phyloP scores from a whole-genome alignment of 1,140 invertebrate genomes.

The Polypedilum vanderplanki region DNA sequence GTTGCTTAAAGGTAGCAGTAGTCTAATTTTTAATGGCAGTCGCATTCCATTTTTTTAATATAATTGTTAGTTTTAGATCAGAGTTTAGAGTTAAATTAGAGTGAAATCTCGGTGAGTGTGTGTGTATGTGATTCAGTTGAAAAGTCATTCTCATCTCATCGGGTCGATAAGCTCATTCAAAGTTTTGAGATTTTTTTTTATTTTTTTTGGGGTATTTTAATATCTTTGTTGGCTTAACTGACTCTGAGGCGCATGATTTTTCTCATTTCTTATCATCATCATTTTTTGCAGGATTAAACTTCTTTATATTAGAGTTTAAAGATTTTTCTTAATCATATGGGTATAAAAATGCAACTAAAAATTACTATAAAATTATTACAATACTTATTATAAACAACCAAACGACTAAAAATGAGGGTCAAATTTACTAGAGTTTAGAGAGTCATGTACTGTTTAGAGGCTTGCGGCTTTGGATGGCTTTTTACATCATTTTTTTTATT shows the following conservation, averaged over 20 bases:
- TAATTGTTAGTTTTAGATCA: slow-evolving; percentile 9
- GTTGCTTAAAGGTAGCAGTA: slow-evolving; percentile 28
- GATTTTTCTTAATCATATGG: not conserved
- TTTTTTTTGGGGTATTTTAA: not conserved
- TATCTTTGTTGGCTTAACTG: not conserved
- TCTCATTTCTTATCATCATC: no score
- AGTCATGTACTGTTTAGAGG: not conserved
- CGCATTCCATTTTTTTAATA: slow-evolving; percentile 25
- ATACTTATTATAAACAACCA: not conserved
- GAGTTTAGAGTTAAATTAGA: no score
- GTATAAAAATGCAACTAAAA: slow-evolving; percentile 28
- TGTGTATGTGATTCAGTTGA: slow-evolving; percentile 3
- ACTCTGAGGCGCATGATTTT: not conserved
- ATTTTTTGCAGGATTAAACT: not conserved
- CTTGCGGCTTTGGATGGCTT: not conserved
- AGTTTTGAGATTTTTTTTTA: not conserved
- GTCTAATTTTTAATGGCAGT: slow-evolving; percentile 27
- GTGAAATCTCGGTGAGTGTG: no score
- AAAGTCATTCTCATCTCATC: not conserved
- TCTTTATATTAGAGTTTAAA: not conserved
- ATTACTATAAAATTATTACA: not conserved
- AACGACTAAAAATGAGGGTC: not conserved
- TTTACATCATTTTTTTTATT: not conserved
- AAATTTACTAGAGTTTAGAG: no score
- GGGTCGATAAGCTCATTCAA: slow-evolving; percentile 1